A percentile compares a stretch with the other conserved stretches of the same genome.
phyloP scores from a whole-genome alignment of 2,113 vertebrate species.

The Typhlomys cinereus region DNA sequence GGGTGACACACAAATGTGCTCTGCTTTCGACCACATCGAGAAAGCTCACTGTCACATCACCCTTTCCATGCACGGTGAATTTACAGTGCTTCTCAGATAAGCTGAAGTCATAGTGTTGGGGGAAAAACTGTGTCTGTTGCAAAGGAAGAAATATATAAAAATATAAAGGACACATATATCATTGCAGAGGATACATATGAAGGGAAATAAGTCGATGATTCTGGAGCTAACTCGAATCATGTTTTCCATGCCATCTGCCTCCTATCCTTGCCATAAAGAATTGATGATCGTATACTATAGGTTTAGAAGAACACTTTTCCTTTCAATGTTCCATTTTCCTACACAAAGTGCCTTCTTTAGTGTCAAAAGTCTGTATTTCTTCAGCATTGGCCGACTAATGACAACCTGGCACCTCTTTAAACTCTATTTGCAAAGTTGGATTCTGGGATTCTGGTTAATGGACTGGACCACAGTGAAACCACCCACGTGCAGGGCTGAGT shows the following conservation, averaged over 20 bases:
- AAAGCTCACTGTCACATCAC: background rate
- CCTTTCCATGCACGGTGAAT: background rate
- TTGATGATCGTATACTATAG: background rate
- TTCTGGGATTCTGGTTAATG: background rate
- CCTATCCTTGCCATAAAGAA: background rate
- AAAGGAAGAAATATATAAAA: background rate
- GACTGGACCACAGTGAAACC: conserved; percentile 11
- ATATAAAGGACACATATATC: background rate
- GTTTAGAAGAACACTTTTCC: background rate
- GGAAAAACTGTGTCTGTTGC: background rate
- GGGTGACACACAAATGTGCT: too few species aligned
- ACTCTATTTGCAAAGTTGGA: background rate
- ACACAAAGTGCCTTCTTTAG: background rate
- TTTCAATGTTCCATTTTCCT: background rate
- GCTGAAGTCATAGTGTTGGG: background rate
- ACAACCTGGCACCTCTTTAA: conserved; percentile 3
- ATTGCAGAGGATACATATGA: background rate
- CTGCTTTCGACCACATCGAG: background rate
- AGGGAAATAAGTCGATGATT: background rate
- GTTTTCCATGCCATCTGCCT: background rate
- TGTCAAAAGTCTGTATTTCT: background rate
- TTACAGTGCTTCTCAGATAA: background rate
- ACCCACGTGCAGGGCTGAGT: background rate
- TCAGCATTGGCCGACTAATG: background rate
- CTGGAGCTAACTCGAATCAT: background rate